Conservation (phyloP, 2,797 vertebrate genomes). For the Takifugu rubripes region DNA sequence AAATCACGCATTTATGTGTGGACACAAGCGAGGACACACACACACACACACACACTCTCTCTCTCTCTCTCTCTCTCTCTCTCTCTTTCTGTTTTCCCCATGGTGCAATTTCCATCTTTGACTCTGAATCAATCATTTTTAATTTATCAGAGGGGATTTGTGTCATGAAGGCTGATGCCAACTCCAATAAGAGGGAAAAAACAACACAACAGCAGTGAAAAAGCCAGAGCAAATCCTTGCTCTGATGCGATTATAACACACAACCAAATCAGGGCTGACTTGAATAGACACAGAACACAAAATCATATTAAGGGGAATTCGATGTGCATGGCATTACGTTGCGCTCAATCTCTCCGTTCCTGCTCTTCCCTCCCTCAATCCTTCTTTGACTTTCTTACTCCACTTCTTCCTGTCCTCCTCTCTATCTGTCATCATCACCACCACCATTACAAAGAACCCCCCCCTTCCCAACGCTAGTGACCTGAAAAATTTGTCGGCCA, state of each 20-base stretch:
- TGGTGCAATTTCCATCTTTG: constrained; percentile 76
- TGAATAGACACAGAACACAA: constrained; percentile 86
- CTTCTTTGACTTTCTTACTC: constrained; percentile 53
- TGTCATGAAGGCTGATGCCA: constrained; percentile 79
- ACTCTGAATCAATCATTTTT: constrained; percentile 83
- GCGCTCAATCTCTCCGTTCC: constrained; percentile 62
- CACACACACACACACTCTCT: constrained; percentile 4
- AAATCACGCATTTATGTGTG: constrained; percentile 27
- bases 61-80: no score
- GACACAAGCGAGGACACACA: constrained; percentile 41
- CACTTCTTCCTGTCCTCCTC: constrained; percentile 49
- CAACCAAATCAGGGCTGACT: constrained; percentile 82
- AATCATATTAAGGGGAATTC: constrained; percentile 83
- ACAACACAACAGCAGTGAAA: constrained; percentile 68
- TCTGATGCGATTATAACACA: constrained; percentile 83
- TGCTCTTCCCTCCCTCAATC: constrained; percentile 36
- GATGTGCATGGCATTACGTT: constrained; percentile 81
- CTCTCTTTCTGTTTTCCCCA: constrained; percentile 20
- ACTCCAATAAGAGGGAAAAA: constrained; percentile 70
- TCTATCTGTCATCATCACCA: constrained; percentile 54
- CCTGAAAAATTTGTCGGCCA: constrained; percentile 70
- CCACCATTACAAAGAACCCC: constrained; percentile 6
- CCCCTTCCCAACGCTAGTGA: constrained; percentile 61
- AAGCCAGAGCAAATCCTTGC: constrained; percentile 78
- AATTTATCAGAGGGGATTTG: constrained; percentile 83